Base-by-base conservation (phyloP, 2,888 invertebrate genomes). In the Cryptosula pallasiana region DNA sequence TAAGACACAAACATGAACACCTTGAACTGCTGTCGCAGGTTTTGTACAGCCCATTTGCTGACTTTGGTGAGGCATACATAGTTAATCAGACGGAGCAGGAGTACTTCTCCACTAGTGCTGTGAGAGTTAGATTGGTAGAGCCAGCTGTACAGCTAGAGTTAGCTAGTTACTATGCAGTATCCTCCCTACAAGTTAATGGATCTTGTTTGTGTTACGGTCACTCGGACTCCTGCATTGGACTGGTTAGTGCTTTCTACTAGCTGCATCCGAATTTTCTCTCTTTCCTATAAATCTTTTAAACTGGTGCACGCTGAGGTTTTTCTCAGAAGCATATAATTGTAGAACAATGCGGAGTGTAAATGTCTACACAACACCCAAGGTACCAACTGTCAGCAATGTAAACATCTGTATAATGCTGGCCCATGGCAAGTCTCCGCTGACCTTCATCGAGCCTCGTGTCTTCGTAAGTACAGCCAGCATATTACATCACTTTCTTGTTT, bases 291-390 rank as follows among this genome's bases (percentile, higher is more conserved):
- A n/a, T n/a, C n/a, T n/a, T n/a, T n/a, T n/a, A n/a, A n/a, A n/a
- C n/a, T n/a, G n/a, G n/a, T n/a, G n/a, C n/a, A n/a, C n/a, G n/a
- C n/a, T n/a, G n/a, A n/a, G n/a, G n/a, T n/a, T n/a, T n/a, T n/a
- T n/a, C n/a, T n/a, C n/a, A n/a, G n/a, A n/a, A n/a, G n/a, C n/a
- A n/a, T n/a, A n/a, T 1, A 55, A 72, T 32, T 58, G 2, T 73
- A 77, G 78, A 78, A 77, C 71, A 69, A 25, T 1, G 76, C 74
- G 23, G 57, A 71, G 9, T 78, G 79, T 72, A 70, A 57, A 13
- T 78, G 78, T 70, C 29, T 29, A 25, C 78, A 78, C 73, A 78
- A 79, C 74, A 79, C 79, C 0, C 70, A 23, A 69, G 79, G 78
- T 0, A 34, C 29, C 0, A 70, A 77, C 72, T 79, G 79, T 71